Base-by-base conservation (phyloP, 2,113 vertebrate genomes). In the Strigops habroptila region DNA sequence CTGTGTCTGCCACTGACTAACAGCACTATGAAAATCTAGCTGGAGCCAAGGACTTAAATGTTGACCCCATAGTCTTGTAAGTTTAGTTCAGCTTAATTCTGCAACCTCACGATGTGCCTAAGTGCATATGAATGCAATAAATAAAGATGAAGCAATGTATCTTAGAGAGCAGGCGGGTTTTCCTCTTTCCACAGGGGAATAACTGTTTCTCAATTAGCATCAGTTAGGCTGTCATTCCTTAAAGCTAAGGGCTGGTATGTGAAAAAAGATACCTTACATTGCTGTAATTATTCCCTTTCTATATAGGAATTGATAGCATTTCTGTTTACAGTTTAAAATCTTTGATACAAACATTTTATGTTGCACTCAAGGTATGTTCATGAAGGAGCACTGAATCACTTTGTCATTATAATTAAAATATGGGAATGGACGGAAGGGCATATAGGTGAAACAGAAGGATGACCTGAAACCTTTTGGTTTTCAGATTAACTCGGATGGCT, bases 351-450 rank as follows among this genome's bases (percentile, higher is more conserved):
- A 70, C 6, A 27, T 67, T 87, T 59, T 68, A 27, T 46, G 39
- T 81, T 83, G 8, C 9, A 33, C 6, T 43, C 2, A n/a, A 12
- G 3, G 2, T 28, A 3, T 75, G 17, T 14, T 86, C 3, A 31
- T 49, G 28, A 73, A 44, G 10, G 9, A 86, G 1, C 3, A 30
- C 23, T 41, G 5, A 15, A 37, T 75, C 14, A 46, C 13, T 81
- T 57, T 24, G 24, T 69, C 5, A 13, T 5, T 52, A 31, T 23
- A 71, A 63, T 30, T 24, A n/a, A 63, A 79, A 37, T 18, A 33
- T 10, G 62, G 12, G 51, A 21, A 60, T 18, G 52, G 0, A 1
- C 6, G 1, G 2, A 2, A 7, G 2, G 27, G 3, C 6, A 13
- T 37, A 2, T 7, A 53, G 65, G 46, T 24, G 4, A 49, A 92